phyloP scores from a whole-genome alignment of 2,888 invertebrate species.

The Lamellibrachia columna region DNA sequence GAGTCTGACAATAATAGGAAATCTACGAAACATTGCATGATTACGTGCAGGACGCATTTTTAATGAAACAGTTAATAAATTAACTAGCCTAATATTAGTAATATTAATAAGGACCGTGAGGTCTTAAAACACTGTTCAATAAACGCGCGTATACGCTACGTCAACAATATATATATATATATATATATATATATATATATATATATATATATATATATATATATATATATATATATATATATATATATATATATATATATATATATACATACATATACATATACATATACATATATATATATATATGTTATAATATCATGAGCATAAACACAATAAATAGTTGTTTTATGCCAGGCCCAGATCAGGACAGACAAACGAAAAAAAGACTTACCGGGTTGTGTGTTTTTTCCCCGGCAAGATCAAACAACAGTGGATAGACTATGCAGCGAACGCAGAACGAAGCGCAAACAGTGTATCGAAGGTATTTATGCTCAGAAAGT shows the following conservation, averaged over 20 bases:
- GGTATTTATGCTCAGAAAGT: conserved; percentile 11
- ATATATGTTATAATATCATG: neutral
- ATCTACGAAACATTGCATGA: neutral
- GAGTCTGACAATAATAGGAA: neutral
- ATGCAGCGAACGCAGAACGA: neutral
- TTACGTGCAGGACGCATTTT: neutral
- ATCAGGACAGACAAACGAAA: neutral
- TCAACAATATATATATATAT: neutral
- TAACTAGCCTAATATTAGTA: neutral
- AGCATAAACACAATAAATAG: neutral
- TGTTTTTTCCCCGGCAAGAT: neutral
- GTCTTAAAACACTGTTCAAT: too few relatives aligned
- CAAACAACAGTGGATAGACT: neutral
- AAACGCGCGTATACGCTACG: neutral
- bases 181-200: neutral
- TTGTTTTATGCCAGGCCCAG: neutral
- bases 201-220: neutral
- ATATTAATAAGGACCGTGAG: too few relatives aligned
- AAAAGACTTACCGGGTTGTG: neutral
- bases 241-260: neutral
- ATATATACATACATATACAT: neutral
- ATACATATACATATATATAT: neutral
- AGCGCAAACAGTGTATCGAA: neutral
- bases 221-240: neutral
- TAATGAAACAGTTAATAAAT: neutral